These are phyloP conservation scores for Acromyrmex echinatior DNA, from an alignment of 1,140 invertebrate species.

Conservation along the genomic window DNA sequence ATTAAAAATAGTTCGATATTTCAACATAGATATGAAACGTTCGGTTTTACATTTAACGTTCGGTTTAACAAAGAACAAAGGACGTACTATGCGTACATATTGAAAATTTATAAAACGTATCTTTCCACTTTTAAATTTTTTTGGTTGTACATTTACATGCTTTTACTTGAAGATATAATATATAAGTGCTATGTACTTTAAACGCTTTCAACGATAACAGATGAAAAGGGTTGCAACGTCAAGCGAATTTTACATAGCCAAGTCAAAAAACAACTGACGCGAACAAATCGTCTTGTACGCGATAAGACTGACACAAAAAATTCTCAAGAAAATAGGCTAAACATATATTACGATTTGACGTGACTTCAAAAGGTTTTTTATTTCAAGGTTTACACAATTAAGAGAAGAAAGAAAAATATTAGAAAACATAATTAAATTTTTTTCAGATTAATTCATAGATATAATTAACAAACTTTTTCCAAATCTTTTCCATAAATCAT, in stretches of 20 bases:
- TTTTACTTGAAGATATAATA: conserved; percentile 8
- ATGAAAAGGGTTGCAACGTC: conserved; percentile 27
- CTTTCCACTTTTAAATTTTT: conserved; percentile 1
- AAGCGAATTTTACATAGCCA: conserved; percentile 23
- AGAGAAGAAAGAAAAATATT: not conserved
- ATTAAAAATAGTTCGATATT: not conserved
- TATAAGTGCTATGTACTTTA: conserved; percentile 1
- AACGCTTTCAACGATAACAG: conserved; percentile 36
- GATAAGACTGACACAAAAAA: conserved; percentile 25
- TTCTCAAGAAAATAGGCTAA: not conserved
- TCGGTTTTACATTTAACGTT: not conserved
- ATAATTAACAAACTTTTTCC: not conserved
- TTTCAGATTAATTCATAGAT: not conserved
- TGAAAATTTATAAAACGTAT: conserved; percentile 11
- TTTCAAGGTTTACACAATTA: not conserved
- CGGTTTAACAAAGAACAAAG: not conserved
- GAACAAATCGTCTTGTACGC: not conserved
- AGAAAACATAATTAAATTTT: not conserved
- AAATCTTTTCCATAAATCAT: not conserved
- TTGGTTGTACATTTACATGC: conserved; percentile 17
- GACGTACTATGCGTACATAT: not conserved
- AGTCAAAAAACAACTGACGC: conserved; percentile 28
- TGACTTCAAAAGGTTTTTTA: not conserved
- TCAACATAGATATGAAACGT: not conserved
- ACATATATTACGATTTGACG: not conserved